Evolutionary conservation across 2,888 invertebrate species (phyloP).

Genomic region (Nemapogon koenigi): DNA sequence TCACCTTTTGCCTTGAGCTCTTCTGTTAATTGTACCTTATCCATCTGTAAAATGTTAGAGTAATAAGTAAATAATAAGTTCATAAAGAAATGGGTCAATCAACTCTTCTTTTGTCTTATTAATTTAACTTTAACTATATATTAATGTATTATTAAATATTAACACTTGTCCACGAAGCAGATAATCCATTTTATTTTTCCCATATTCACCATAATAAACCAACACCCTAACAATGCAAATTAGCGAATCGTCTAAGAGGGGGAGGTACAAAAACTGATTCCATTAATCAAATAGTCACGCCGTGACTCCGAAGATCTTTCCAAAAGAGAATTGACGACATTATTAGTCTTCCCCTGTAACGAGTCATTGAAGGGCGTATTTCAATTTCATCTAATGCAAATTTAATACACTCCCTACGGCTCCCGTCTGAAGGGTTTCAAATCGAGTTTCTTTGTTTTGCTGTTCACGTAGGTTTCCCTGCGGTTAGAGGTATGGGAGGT

Average conservation of each 20-base stretch:
- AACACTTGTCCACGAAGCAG: no score
- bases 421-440: constrained; percentile 43
- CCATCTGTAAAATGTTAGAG: no score
- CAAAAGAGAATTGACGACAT: constrained; percentile 49
- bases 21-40: no score
- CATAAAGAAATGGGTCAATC: no score
- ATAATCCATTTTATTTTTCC: no score
- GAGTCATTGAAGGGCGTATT: constrained; percentile 58
- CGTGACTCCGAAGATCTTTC: constrained; percentile 49
- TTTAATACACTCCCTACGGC: constrained; percentile 54
- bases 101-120: no score
- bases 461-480: constrained; percentile 19
- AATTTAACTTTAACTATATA: no score
- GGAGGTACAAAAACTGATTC: constrained; percentile 23
- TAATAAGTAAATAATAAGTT: no score
- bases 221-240: constrained; percentile 4
- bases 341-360: constrained; percentile 55
- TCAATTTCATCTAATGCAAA: constrained; percentile 63
- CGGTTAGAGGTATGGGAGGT: no score
- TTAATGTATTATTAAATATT: no score
- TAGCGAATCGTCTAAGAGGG: constrained; percentile 1
- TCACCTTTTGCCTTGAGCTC: no score
- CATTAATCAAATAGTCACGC: constrained; percentile 59
- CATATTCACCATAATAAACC: no score
- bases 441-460: constrained; percentile 55